A percentile compares a stretch with the other conserved stretches of the same genome.
Evolutionary conservation across 1,140 invertebrate genomes (phyloP).

Genomic region (Drosophila kurseongensis): DNA sequence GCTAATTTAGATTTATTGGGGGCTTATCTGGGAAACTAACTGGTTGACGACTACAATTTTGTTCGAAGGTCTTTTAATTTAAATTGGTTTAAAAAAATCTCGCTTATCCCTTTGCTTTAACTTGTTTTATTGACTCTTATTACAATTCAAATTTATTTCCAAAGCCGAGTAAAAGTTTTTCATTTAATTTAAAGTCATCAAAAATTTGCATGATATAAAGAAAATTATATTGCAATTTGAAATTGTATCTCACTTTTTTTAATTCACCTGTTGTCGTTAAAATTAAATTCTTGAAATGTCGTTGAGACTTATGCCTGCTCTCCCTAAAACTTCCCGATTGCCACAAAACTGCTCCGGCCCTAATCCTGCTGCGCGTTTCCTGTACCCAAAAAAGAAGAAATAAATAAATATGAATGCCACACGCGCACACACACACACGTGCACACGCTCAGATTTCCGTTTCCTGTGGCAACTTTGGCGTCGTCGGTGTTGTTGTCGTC

Average conservation of each 20-base stretch:
- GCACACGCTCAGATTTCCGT: slow-evolving; percentile 69
- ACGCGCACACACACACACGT: slow-evolving; percentile 32
- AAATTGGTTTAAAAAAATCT: too few relatives aligned
- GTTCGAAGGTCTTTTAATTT: too few relatives aligned
- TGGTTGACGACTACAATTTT: too few relatives aligned
- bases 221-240: neutral
- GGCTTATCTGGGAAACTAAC: neutral
- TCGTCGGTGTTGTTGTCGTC: slow-evolving; percentile 24
- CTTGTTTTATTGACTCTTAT: too few relatives aligned
- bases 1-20: neutral
- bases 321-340: neutral
- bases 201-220: too few relatives aligned
- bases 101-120: too few relatives aligned
- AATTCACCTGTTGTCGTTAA: too few relatives aligned
- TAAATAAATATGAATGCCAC: slow-evolving; percentile 43
- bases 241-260: neutral
- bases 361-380: slow-evolving; percentile 32
- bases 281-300: neutral
- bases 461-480: slow-evolving; percentile 70
- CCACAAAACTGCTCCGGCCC: slow-evolving; percentile 17
- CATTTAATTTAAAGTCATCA: too few relatives aligned
- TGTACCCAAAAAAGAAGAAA: slow-evolving; percentile 26
- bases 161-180: too few relatives aligned
- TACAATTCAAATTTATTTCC: too few relatives aligned
- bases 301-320: neutral